Evolutionary conservation across 2,797 vertebrate genomes (phyloP), one percentile per base, ranked within the genome.

Genomic region (Morelia viridis): DNA sequence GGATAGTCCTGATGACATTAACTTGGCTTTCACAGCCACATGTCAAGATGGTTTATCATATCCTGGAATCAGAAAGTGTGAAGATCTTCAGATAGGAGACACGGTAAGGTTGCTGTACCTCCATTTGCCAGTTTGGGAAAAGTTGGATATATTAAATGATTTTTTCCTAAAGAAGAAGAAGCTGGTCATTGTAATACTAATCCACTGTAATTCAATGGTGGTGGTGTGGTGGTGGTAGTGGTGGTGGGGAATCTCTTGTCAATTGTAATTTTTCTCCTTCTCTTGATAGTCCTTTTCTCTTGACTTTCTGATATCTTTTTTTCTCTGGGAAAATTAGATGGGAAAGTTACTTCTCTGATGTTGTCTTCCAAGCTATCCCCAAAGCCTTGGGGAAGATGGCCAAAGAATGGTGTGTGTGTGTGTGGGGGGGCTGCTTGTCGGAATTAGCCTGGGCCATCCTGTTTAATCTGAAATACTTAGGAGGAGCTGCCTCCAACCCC

Each of bases 61-160:
- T 91, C 98, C 98, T 0, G 99, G 98, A 56, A 97, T 99, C 96
- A 98, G 98, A 97, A 99, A 99, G 91, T 99, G 99, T 88, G 98
- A 97, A 0, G 99, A 98, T 95, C 96, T 99, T 94, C 99, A 98
- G 97, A 99, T 99, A 4, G 99, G 99, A 92, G 99, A 99, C 96
- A 99, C 99, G 0, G 99, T 99, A 95, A 98, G 99, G 95, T 90
- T 94, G 58, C 28, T 0, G 0, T 93, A 64, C 22, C 0, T 85
- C 17, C 65, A 4, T 6, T 76, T 80, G 9, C 46, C 35, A 80
- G 2, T 80, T 80, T 46, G 76, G 76, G 76, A 24, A 46, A 35
- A 28, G 60, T 84, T 86, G 62, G 28, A 68, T 85, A 80, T 50
- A 64, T 17, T 58, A 50, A 71, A n/a, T 35, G 2, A 31, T 62